Percentiles rank a stretch among this genome's conserved stretches.
Conservation (phyloP, 30 jellyfish, hydroid and myxozoan genomes). For the Turritopsis dohrnii region DNA sequence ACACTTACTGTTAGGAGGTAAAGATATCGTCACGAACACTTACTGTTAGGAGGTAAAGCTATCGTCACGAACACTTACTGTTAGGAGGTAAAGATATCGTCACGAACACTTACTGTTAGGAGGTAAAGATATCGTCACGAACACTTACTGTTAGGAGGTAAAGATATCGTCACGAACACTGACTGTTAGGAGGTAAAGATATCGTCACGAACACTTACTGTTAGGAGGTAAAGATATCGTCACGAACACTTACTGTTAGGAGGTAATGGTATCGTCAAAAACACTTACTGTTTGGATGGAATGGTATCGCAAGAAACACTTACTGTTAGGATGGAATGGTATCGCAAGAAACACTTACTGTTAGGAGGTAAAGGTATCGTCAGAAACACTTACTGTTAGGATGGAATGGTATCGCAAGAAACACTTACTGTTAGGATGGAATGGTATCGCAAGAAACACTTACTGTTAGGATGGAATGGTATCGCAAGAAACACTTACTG, state of each 20-base stretch:
- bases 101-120: constrained; percentile 53
- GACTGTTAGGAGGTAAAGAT: constrained; percentile 68
- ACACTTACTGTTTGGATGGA: constrained; percentile 79
- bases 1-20: constrained; percentile 77
- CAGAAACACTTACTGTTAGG: constrained; percentile 56
- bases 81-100: constrained; percentile 75
- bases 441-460: constrained; percentile 63
- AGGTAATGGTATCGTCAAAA: too few species aligned
- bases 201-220: too few species aligned
- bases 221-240: constrained; percentile 75
- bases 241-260: constrained; percentile 53
- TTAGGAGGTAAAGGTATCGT: constrained; percentile 77
- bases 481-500: too few species aligned
- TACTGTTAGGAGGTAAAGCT: constrained; percentile 61
- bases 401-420: too few species aligned
- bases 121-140: too few species aligned
- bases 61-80: too few species aligned
- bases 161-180: constrained; percentile 57
- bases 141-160: constrained; percentile 77
- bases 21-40: constrained; percentile 61
- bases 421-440: constrained; percentile 78
- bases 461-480: too few species aligned
- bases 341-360: too few species aligned
- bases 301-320: constrained; percentile 63
- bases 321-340: too few species aligned